These are phyloP conservation scores for Alviniconcha strummeri DNA, from an alignment of 2,888 invertebrate species.

Conservation along the genomic window DNA sequence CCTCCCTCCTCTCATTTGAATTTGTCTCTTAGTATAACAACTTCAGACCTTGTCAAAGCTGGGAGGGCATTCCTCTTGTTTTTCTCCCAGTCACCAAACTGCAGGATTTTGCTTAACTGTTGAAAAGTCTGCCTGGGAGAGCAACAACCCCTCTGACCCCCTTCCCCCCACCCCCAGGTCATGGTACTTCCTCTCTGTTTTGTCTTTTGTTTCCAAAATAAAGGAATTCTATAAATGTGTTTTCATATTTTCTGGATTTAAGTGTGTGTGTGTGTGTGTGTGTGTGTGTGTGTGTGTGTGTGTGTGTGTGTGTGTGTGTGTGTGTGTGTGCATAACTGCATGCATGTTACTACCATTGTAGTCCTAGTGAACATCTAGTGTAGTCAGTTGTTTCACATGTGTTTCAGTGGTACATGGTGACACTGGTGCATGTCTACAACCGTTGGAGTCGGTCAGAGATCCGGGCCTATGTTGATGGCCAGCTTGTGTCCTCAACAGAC, in stretches of 20 bases:
- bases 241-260: too few relatives aligned
- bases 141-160: too few relatives aligned
- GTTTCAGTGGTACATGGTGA: constrained; percentile 98
- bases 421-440: constrained; percentile 99
- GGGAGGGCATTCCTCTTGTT: neutral
- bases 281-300: constrained; percentile 1
- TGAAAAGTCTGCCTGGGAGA: too few relatives aligned
- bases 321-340: neutral
- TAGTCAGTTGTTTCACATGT: neutral
- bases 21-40: neutral
- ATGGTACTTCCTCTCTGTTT: too few relatives aligned
- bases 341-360: neutral
- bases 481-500: constrained; percentile 97
- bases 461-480: constrained; percentile 98
- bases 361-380: too few relatives aligned
- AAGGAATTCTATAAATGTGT: too few relatives aligned
- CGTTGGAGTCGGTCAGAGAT: constrained; percentile 99
- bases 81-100: neutral
- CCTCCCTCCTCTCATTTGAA: neutral
- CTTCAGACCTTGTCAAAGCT: too few relatives aligned
- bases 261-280: constrained; percentile 1
- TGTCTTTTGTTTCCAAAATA: too few relatives aligned
- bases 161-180: too few relatives aligned
- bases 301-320: neutral
- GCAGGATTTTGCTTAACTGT: too few relatives aligned